Evolutionary conservation across 2,888 invertebrate species (phyloP).

Genomic region (Cheilosia soror): DNA sequence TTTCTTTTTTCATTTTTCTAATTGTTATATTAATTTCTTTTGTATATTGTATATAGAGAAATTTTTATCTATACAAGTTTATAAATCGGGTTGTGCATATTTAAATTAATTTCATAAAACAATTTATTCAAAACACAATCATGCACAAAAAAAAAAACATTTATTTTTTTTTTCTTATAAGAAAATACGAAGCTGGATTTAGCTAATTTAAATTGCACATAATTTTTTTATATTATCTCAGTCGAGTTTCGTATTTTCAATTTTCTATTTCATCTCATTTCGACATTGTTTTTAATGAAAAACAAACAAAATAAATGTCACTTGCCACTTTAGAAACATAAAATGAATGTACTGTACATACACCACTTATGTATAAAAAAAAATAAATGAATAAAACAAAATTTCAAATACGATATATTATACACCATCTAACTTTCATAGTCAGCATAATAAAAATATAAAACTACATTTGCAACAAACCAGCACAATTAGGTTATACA

Average conservation of each 20-base stretch:
- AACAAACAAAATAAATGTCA: constrained; percentile 30
- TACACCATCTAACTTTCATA: constrained; percentile 21
- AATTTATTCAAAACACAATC: neutral
- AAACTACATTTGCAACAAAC: neutral
- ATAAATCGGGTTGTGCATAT: constrained; percentile 70
- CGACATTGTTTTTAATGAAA: constrained; percentile 2
- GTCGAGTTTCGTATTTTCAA: neutral
- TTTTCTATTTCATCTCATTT: constrained; percentile 12
- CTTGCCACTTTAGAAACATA: constrained; percentile 31
- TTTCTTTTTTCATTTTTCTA: constrained; percentile 15
- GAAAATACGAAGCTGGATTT: neutral
- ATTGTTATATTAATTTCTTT: constrained; percentile 3
- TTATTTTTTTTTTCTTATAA: too few species aligned
- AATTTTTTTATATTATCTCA: neutral
- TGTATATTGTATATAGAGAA: constrained; percentile 33
- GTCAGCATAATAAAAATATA: constrained; percentile 10
- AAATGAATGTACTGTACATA: constrained; percentile 64
- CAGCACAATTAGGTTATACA: constrained; percentile 31
- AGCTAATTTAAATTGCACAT: too few species aligned
- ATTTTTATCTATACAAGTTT: constrained; percentile 42
- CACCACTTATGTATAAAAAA: constrained; percentile 65
- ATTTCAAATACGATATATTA: constrained; percentile 6
- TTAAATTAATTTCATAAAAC: constrained; percentile 26
- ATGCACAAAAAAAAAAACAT: constrained; percentile 13
- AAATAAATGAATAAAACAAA: constrained; percentile 15